These are phyloP conservation scores for Leiothrix lutea DNA, from an alignment of 2,113 vertebrate genomes.

Conservation along the genomic window DNA sequence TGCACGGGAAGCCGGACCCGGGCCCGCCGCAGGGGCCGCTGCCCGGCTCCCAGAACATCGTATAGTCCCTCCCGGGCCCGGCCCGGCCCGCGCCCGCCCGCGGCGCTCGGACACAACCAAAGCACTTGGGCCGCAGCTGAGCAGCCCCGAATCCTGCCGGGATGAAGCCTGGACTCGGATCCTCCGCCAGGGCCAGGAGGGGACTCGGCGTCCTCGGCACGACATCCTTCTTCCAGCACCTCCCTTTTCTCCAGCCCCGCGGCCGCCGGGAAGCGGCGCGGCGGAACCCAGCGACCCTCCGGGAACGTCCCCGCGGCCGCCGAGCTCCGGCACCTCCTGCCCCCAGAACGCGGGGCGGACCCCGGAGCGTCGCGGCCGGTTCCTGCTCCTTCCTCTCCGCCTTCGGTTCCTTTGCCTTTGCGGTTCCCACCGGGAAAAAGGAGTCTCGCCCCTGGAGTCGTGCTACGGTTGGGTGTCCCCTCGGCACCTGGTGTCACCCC, in stretches of 20 bases:
- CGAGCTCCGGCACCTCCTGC: background rate
- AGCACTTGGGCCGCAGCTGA: slow-evolving; percentile 65
- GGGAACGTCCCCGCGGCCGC: rapidly evolving
- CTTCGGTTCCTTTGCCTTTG: background rate
- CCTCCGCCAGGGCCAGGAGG: background rate
- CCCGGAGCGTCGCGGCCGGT: background rate
- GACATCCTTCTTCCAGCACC: background rate
- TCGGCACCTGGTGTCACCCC: rapidly evolving
- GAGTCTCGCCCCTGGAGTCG: rapidly evolving
- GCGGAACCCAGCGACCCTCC: background rate
- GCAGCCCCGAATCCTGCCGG: background rate
- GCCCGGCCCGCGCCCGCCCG: slow-evolving; percentile 10
- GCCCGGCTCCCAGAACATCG: slow-evolving; percentile 90
- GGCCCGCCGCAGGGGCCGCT: slow-evolving; percentile 83
- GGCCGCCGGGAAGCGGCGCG: background rate
- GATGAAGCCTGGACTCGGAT: background rate
- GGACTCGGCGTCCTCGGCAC: background rate
- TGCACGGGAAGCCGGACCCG: slow-evolving; percentile 83
- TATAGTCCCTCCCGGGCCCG: slow-evolving; percentile 62
- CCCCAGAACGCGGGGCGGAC: background rate
- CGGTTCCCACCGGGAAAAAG: rapidly evolving
- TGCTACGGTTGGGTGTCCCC: background rate
- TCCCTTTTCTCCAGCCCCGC: background rate
- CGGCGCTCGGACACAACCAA: slow-evolving; percentile 79
- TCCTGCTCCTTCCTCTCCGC: background rate